Evolutionary conservation across 2,888 invertebrate genomes (phyloP).

Genomic region (Julus scandinavius): DNA sequence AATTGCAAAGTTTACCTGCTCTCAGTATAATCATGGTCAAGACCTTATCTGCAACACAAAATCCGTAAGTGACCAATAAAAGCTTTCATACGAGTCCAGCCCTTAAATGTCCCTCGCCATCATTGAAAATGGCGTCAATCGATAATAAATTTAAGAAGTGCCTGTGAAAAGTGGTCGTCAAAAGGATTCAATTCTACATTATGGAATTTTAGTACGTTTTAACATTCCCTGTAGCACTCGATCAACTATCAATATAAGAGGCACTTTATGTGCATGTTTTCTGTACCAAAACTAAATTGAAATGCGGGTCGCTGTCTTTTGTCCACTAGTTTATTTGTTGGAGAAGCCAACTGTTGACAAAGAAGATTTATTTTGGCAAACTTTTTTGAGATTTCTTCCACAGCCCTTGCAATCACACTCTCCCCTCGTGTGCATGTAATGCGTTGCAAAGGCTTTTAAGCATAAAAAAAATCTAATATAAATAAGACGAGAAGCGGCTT

Average conservation of each 20-base stretch:
- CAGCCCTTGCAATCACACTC: neutral
- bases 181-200: conserved; percentile 33
- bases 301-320: neutral
- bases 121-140: conserved; percentile 12
- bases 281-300: neutral
- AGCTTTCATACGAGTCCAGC: neutral
- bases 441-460: neutral
- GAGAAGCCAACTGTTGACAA: conserved; percentile 16
- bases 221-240: neutral
- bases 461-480: conserved; percentile 19
- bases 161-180: conserved; percentile 5
- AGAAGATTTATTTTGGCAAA: conserved; percentile 21
- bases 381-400: conserved; percentile 13
- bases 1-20: neutral
- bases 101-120: neutral
- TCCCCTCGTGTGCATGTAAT: neutral
- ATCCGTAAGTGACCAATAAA: neutral
- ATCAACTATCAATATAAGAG: conserved; percentile 4
- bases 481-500: conserved; percentile 7
- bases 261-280: neutral
- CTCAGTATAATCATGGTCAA: neutral
- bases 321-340: conserved; percentile 17
- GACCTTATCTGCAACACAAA: neutral
- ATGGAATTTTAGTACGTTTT: conserved; percentile 8
- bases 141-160: conserved; percentile 16